Evolutionary conservation across 2,113 vertebrate species (phyloP), one percentile per base, ranked within the genome.

Genomic region (Bufo gargarizans): DNA sequence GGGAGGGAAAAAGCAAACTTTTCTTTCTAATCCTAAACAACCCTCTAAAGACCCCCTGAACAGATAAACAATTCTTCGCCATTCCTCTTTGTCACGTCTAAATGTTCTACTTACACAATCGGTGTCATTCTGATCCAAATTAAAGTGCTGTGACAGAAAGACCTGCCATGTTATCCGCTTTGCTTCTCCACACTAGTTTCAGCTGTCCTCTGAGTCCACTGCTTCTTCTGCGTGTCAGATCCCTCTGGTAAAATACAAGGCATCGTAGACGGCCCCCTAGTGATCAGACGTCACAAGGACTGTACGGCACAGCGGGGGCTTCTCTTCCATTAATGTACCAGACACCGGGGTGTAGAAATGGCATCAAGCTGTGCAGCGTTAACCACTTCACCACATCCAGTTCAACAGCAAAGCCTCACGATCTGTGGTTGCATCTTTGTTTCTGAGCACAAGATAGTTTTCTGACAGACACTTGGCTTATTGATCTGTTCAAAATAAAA

Each of bases 251-350:
- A 47, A 43, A 20, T 71, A 56, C 67, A 72, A 56, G 65, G 58
- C 56, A 56, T 55, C 16, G 8, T 85, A 85, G 69, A 77, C 84
- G 61, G 63, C 84, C 74, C 72, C 72, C 84, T 77, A 86, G 84
- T 63, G 84, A 86, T 86, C 56, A 65, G 49, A 59, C 56, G 3
- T 59, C 53, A 86, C 84, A 49, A 22, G 72, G 49, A 45, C 83
- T 59, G 53, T 74, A 13, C 63, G 33, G 63, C 82, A 33, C 63
- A 83, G 49, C 63, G 10, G 63, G 33, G 82, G 10, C 45, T 8
- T 71, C 20, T 83, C n/a, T 22, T 14, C 53, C 53, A 53, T 67
- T 83, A 63, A 22, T 83, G 61, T 67, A 55, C 61, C 63, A 83
- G 49, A 55, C 55, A 83, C 82, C 22, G 4, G 20, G 49, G 81